Base-by-base conservation (phyloP, 2,113 vertebrate genomes). In the Myrmophylax atrothorax region DNA sequence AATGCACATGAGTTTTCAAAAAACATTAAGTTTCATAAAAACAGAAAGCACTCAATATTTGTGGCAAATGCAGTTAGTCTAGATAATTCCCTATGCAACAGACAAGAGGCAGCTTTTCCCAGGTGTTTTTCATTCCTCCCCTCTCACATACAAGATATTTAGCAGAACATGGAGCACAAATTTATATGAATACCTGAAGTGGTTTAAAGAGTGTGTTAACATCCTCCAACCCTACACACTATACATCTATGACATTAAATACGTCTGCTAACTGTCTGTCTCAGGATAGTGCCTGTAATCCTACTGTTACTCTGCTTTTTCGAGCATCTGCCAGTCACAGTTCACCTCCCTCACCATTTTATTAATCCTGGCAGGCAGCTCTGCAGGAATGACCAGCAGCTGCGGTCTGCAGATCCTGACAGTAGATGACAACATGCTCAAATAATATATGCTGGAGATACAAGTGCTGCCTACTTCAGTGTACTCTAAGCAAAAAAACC, bases 241-340 rank as follows among this genome's bases (percentile, higher is more conserved):
- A 3, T 29, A 0, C 14, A 33, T 47, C 24, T 22, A 4, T 33
- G 63, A 63, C 14, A 67, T 44, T 37, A 93, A 83, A 90, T 23
- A 40, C 25, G 60, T 38, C 46, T 72, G 72, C 35, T 42, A 86
- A 50, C 22, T 55, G 3, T 18, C 47, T 16, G 12, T 44, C 19
- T 59, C 0, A 1, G 59, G 42, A 60, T 22, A 70, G 9, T 37
- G 72, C 33, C 35, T 0, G 0, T 53, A 94, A 87, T 60, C 44
- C 73, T 77, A 31, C 60, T n/a, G 18, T 31, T 70, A 67, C 24
- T 46, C 47, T 37, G 15, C 24, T 79, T 91, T 78, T 89, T 22
- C 44, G 84, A 82, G 40, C 44, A 84, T 64, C 73, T 64, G 52
- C 24, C 64, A 50, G 58, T 60, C 47, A 31, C 9, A 44, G 37